Conservation (phyloP, 1,140 invertebrate species). For the Drosophila navojoa region DNA sequence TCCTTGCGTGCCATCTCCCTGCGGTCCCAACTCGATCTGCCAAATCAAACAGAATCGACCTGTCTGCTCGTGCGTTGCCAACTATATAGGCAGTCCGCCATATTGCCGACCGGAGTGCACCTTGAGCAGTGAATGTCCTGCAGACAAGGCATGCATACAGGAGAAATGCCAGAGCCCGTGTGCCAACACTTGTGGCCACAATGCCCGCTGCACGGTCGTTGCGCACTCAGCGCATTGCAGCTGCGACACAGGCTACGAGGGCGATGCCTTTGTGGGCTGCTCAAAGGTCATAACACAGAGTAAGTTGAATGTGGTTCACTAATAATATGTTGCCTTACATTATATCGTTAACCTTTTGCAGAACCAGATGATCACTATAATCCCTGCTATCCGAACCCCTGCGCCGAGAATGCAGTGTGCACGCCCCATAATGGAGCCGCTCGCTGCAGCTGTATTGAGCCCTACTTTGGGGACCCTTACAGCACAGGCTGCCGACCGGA, state of each 20-base stretch:
- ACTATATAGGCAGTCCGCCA: conserved; percentile 89
- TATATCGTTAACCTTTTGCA: background rate
- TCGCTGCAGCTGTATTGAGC: conserved; percentile 92
- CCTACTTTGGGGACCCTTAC: conserved; percentile 93
- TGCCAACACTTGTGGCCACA: conserved; percentile 89
- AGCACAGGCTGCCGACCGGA: conserved; percentile 91
- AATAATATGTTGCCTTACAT: background rate
- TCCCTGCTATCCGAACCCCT: conserved; percentile 92
- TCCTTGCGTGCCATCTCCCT: conserved; percentile 92
- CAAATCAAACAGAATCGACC: conserved; percentile 90
- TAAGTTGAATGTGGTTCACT: conserved; percentile 33
- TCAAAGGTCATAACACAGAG: conserved; percentile 84
- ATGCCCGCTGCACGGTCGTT: conserved; percentile 91
- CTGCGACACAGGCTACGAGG: conserved; percentile 90
- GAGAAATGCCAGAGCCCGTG: conserved; percentile 93
- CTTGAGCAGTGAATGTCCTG: conserved; percentile 90
- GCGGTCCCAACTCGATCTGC: conserved; percentile 93
- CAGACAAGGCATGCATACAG: conserved; percentile 90
- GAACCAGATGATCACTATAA: conserved; percentile 84
- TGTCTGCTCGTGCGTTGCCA: conserved; percentile 91
- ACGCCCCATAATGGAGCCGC: conserved; percentile 87
- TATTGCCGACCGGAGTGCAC: conserved; percentile 91
- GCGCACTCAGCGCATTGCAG: conserved; percentile 93
- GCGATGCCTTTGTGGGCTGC: conserved; percentile 92
- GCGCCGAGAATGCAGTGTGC: conserved; percentile 92